phyloP scores from a whole-genome alignment of 2,797 vertebrate genomes.

The Neopelma chrysocephalum region DNA sequence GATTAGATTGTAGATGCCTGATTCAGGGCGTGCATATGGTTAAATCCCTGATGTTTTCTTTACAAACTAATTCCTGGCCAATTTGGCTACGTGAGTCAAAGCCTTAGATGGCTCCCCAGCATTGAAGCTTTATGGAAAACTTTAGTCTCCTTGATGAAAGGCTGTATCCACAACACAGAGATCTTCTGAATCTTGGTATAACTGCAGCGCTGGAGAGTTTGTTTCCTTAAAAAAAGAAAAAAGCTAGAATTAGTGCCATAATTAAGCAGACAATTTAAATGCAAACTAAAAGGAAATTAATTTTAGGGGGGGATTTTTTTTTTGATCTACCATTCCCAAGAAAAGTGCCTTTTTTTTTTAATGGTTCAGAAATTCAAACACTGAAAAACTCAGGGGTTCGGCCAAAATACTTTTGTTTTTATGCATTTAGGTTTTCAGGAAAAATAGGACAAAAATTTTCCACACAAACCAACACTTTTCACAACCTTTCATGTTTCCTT shows the following conservation, averaged over 20 bases:
- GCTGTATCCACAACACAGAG: slow-evolving; percentile 19
- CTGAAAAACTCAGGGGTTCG: not conserved
- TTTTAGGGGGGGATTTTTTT: not conserved
- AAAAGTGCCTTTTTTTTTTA: not conserved
- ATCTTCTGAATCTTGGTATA: not conserved
- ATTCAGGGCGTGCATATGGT: not conserved
- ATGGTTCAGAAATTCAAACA: slow-evolving; percentile 11
- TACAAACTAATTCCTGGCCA: slow-evolving; percentile 10
- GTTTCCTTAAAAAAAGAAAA: not conserved
- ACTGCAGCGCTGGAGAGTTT: not conserved
- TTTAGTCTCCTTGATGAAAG: slow-evolving; percentile 18
- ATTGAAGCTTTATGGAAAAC: slow-evolving; percentile 27
- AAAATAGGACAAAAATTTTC: slow-evolving; percentile 36
- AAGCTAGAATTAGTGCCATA: not conserved
- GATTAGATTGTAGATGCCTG: not conserved
- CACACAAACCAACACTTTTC: slow-evolving; percentile 21
- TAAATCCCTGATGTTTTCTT: slow-evolving; percentile 20
- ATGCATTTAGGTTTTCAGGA: slow-evolving; percentile 31
- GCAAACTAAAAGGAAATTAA: slow-evolving; percentile 27
- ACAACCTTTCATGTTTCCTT: slow-evolving; percentile 39
- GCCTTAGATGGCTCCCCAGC: slow-evolving; percentile 3
- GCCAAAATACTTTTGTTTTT: slow-evolving; percentile 19
- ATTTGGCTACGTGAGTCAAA: not conserved
- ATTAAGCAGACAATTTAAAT: slow-evolving; percentile 16
- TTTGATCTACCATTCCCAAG: slow-evolving; percentile 7